A percentile compares a stretch with the other conserved stretches of the same genome.
phyloP scores from a whole-genome alignment of 2,113 vertebrate genomes.

The Lutjanus erythropterus region DNA sequence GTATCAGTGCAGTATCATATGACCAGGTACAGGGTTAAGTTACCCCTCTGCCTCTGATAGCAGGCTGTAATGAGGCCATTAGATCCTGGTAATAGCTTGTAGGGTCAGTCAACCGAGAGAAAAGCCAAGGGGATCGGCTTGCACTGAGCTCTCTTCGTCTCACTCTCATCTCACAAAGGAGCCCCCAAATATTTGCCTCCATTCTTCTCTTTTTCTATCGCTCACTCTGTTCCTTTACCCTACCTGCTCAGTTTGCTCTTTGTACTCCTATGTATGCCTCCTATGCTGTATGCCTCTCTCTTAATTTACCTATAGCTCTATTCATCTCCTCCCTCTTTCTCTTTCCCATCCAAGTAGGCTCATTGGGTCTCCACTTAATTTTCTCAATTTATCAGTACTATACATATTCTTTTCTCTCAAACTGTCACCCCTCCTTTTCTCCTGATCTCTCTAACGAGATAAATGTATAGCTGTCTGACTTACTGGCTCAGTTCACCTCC shows the following conservation, averaged over 20 bases:
- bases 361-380: neutral
- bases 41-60: slow-evolving; percentile 71
- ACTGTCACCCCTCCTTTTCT: neutral
- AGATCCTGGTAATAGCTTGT: slow-evolving; percentile 92
- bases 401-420: neutral
- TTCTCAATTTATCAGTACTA: neutral
- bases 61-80: slow-evolving; percentile 95
- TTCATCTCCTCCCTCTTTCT: neutral
- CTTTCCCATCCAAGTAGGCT: neutral
- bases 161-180: slow-evolving; percentile 1
- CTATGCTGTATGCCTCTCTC: neutral
- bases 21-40: slow-evolving; percentile 75
- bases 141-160: slow-evolving; percentile 1
- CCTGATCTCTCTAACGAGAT: neutral
- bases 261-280: no score
- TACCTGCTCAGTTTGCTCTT: slow-evolving; percentile 6
- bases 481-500: neutral
- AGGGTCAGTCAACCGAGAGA: slow-evolving; percentile 84
- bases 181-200: neutral
- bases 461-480: neutral
- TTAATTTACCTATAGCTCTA: neutral
- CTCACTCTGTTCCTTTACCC: slow-evolving; percentile 5
- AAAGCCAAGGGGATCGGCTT: slow-evolving; percentile 83
- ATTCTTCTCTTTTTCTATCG: neutral
- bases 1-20: slow-evolving; percentile 67